Evolutionary conservation across 2,797 vertebrate genomes (phyloP).

Genomic region (Mionectes olivaceus): DNA sequence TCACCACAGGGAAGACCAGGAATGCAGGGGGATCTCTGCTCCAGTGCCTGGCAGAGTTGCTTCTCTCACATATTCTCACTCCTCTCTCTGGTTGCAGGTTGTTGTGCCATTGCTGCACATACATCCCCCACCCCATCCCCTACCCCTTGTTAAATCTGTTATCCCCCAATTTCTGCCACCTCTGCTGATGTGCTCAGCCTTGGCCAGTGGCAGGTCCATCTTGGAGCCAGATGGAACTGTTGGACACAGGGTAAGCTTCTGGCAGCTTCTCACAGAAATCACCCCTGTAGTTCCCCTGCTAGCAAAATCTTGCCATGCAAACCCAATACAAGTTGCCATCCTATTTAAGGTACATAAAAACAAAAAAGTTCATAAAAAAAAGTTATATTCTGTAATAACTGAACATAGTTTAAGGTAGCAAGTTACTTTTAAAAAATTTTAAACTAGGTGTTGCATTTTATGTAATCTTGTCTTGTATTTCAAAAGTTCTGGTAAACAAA

Average conservation of each 20-base stretch:
- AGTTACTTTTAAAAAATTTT: not conserved
- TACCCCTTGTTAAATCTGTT: fast-evolving
- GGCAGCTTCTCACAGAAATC: not conserved
- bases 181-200: not conserved
- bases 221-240: not conserved
- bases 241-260: not conserved
- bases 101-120: not conserved
- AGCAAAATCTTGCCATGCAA: not conserved
- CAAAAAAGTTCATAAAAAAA: not conserved
- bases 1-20: not conserved
- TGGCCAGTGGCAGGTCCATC: fast-evolving
- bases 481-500: not conserved
- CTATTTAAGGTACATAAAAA: not conserved
- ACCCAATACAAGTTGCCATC: not conserved
- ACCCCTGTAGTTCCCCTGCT: not conserved
- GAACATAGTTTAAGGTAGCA: not conserved
- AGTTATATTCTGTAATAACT: not conserved
- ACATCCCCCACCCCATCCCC: not conserved
- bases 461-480: not conserved
- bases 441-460: not conserved
- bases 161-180: too few species aligned
- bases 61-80: not conserved
- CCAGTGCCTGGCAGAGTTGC: not conserved
- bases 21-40: not conserved
- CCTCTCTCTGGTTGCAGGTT: not conserved